These are phyloP conservation scores for Nasonia giraulti DNA, from an alignment of 1,140 invertebrate genomes.

Conservation along the genomic window DNA sequence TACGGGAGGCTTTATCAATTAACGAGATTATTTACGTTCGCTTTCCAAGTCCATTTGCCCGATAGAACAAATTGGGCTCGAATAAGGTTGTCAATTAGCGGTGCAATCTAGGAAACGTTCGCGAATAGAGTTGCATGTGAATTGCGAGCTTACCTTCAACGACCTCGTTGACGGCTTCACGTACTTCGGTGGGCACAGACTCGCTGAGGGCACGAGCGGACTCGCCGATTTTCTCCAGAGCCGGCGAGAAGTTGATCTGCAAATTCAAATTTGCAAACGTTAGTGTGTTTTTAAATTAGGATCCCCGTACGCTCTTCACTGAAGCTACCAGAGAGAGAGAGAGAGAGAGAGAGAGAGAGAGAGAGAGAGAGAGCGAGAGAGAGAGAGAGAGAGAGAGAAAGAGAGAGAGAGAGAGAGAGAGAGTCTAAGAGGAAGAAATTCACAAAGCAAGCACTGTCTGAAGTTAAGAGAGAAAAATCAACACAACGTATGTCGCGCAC, in stretches of 20 bases:
- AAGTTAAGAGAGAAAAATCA: conserved; percentile 7
- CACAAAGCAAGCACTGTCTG: conserved; percentile 3
- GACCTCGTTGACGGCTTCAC: conserved; percentile 75
- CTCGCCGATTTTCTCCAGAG: conserved; percentile 71
- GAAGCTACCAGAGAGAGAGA: too few species aligned
- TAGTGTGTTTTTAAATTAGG: neutral
- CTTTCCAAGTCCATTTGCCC: too few species aligned
- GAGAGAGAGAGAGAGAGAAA: too few species aligned
- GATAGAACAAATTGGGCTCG: neutral
- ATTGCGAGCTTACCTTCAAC: conserved; percentile 77
- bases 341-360: too few species aligned
- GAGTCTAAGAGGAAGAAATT: neutral
- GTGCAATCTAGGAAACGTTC: too few species aligned
- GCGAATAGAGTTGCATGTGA: too few species aligned
- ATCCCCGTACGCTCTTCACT: too few species aligned
- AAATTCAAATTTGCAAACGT: conserved; percentile 40
- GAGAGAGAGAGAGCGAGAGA: too few species aligned
- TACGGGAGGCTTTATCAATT: too few species aligned
- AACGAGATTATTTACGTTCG: too few species aligned
- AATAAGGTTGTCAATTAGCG: neutral
- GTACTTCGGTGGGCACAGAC: conserved; percentile 72
- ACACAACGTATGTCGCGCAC: neutral
- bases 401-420: too few species aligned
- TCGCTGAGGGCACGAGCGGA: conserved; percentile 75
- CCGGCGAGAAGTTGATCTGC: conserved; percentile 74